A percentile compares a stretch with the other conserved stretches of the same genome.
These are phyloP conservation scores for Thymelicus lineola DNA, from an alignment of 2,888 invertebrate species.

Conservation along the genomic window DNA sequence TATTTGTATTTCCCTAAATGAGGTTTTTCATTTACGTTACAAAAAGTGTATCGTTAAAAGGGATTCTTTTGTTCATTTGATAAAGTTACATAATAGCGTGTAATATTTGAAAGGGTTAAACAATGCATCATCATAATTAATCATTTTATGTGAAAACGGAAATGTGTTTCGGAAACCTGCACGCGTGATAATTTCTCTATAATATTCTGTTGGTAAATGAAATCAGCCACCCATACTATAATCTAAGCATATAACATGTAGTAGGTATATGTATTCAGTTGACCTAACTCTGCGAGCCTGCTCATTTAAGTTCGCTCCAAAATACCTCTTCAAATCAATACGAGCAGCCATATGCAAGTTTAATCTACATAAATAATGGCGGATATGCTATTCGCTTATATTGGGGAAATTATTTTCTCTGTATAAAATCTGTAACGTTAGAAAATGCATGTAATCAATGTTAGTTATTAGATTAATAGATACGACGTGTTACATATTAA, in stretches of 20 bases:
- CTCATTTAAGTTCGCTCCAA: constrained; percentile 60
- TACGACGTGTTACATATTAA: too few relatives aligned
- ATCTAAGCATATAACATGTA: constrained; percentile 4
- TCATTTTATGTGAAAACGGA: not conserved
- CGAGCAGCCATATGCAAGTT: constrained; percentile 28
- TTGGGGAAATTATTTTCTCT: too few relatives aligned
- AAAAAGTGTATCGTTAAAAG: too few relatives aligned
- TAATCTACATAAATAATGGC: not conserved
- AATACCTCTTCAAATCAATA: constrained; percentile 72
- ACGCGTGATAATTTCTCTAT: not conserved
- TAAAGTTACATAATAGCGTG: too few relatives aligned
- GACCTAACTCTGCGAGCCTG: constrained; percentile 47
- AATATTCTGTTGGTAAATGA: not conserved
- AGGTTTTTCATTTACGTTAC: too few relatives aligned
- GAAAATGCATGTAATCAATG: too few relatives aligned
- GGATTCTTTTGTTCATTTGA: too few relatives aligned
- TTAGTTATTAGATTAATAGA: too few relatives aligned
- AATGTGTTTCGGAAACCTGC: not conserved
- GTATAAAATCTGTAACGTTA: too few relatives aligned
- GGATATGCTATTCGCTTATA: not conserved
- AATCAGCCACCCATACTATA: not conserved
- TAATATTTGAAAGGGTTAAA: too few relatives aligned
- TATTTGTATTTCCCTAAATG: too few relatives aligned
- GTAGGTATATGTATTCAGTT: constrained; percentile 10
- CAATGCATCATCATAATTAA: too few relatives aligned